Base-by-base conservation (phyloP, 2,113 vertebrate genomes). In the Poecile atricapillus region DNA sequence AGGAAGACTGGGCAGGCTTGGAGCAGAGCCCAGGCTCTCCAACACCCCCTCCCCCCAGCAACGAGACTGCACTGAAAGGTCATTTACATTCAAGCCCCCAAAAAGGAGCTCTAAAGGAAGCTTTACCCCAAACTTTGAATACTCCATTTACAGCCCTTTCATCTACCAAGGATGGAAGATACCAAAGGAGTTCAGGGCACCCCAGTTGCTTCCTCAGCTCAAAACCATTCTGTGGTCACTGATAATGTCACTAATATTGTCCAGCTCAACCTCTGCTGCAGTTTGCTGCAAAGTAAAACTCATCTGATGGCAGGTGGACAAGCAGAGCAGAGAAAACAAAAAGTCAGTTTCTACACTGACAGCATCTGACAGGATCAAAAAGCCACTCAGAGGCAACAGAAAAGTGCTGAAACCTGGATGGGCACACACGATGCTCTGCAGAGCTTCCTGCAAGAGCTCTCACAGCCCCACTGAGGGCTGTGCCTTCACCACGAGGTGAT, bases 181-280 rank as follows among this genome's bases (percentile, higher is more conserved):
- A 64, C 47, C 2, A 14, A 39, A 43, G 78, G 60, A 49, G 56
- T 8, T 37, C 1, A 4, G 83, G 80, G 86, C 50, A 77, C 14
- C 18, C 33, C 5, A 0, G 53, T 58, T 71, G 78, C 62, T 31
- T 41, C 85, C 52, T 68, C 43, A 6, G 47, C 11, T 41, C 52
- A 17, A n/a, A 20, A 50, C 8, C n/a, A 6, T 27, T 20, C 82
- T 18, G 25, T 58, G 15, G n/a, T 5, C 71, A 8, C 35, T 11
- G 2, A 39, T 39, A 39, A 39, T 39, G 39, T 39, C 39, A 39
- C 11, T 2, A 19, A 37, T 0, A 9, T 0, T 2, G n/a, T 3
- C 12, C 82, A 35, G 35, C 37, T 69, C 71, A 62, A 39, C 18
- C 49, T 31, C 27, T 68, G 60, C 53, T 4, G 23, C 3, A 37